These are phyloP conservation scores for Drosophila cognata DNA, from an alignment of 2,888 invertebrate genomes.

Conservation along the genomic window DNA sequence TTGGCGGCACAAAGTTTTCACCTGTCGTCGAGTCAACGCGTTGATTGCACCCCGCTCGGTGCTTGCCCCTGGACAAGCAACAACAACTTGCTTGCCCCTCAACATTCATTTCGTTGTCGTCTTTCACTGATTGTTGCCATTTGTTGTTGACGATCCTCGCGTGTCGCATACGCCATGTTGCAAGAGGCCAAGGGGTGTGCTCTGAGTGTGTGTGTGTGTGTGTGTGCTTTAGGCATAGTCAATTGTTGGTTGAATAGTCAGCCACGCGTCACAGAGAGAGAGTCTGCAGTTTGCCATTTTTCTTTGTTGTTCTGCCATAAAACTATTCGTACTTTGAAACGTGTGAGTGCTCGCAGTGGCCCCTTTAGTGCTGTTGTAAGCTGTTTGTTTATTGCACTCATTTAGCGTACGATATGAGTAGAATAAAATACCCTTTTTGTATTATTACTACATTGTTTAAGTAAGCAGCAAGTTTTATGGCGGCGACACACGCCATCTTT, in stretches of 20 bases:
- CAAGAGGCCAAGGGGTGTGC: slow-evolving; percentile 25
- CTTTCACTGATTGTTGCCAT: slow-evolving; percentile 70
- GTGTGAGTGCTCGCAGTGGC: slow-evolving; percentile 4
- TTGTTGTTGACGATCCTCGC: slow-evolving; percentile 60
- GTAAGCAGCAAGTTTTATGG: slow-evolving; percentile 57
- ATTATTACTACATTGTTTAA: slow-evolving; percentile 38
- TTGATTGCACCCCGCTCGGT: slow-evolving; percentile 68
- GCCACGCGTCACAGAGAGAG: slow-evolving; percentile 41
- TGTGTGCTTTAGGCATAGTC: slow-evolving; percentile 20
- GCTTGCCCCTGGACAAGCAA: neutral
- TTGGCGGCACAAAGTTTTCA: slow-evolving; percentile 72
- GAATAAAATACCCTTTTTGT: slow-evolving; percentile 10
- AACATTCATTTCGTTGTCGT: slow-evolving; percentile 13
- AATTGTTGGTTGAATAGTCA: slow-evolving; percentile 35
- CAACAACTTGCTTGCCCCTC: slow-evolving; percentile 1
- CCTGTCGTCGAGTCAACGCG: slow-evolving; percentile 71
- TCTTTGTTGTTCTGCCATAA: slow-evolving; percentile 25
- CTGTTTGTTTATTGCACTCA: slow-evolving; percentile 69
- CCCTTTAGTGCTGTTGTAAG: slow-evolving; percentile 32
- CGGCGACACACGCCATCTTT: slow-evolving; percentile 67
- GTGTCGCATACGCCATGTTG: slow-evolving; percentile 49
- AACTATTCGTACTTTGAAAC: slow-evolving; percentile 35
- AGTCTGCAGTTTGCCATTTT: slow-evolving; percentile 27
- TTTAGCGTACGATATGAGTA: slow-evolving; percentile 56
- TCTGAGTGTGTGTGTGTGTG: slow-evolving; percentile 13